phyloP scores from a whole-genome alignment of 2,113 vertebrate species.

The Xenopus laevis region DNA sequence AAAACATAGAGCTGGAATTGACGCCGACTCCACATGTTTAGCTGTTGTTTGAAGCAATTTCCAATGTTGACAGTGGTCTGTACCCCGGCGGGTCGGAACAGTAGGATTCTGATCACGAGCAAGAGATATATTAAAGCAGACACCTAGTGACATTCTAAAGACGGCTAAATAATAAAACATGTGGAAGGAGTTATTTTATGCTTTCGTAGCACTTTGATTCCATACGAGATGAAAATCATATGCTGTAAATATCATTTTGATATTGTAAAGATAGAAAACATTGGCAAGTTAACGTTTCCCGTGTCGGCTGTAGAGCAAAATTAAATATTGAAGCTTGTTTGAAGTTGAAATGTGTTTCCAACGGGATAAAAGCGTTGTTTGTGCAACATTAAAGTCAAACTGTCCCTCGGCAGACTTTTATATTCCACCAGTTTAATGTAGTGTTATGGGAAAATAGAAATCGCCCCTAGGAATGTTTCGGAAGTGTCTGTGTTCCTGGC shows the following conservation, averaged over 20 bases:
- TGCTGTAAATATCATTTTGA: constrained; percentile 37
- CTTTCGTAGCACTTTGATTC: constrained; percentile 50
- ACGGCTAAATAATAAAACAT: constrained; percentile 48
- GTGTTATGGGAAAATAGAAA: too few species aligned
- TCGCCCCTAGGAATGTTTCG: too few species aligned
- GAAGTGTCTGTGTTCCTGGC: too few species aligned
- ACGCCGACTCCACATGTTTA: constrained; percentile 2
- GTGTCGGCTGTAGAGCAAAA: constrained; percentile 23
- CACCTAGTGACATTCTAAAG: constrained; percentile 22
- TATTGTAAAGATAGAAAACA: constrained; percentile 2
- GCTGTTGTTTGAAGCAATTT: constrained; percentile 3
- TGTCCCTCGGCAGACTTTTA: neutral
- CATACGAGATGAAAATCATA: constrained; percentile 51
- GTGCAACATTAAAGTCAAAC: constrained; percentile 26
- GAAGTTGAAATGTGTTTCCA: constrained; percentile 41
- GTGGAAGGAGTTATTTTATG: constrained; percentile 48
- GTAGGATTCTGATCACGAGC: constrained; percentile 21
- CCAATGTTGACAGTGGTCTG: constrained; percentile 13
- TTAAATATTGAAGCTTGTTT: constrained; percentile 42
- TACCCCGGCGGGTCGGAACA: constrained; percentile 15
- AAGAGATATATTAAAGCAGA: constrained; percentile 39
- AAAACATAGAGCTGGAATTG: constrained; percentile 15
- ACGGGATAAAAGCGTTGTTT: constrained; percentile 21
- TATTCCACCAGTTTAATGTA: neutral
- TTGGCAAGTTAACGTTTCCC: constrained; percentile 7